Conservation (phyloP, 1,140 invertebrate genomes). For the Catajapyx aquilonaris region DNA sequence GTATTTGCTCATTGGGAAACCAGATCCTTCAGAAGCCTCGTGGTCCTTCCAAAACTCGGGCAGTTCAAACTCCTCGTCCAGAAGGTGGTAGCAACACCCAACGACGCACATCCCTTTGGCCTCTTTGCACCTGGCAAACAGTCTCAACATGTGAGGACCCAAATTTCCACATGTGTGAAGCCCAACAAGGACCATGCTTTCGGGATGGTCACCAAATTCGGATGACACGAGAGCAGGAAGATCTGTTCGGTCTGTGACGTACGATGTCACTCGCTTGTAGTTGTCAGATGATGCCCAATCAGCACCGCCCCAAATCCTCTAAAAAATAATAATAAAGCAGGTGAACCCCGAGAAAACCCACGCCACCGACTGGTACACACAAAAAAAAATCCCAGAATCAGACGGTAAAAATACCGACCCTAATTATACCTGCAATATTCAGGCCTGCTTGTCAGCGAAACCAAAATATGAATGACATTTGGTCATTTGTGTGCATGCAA, state of each 20-base stretch:
- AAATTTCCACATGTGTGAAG: constrained; percentile 80
- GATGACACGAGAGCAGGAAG: not conserved
- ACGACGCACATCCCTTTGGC: constrained; percentile 49
- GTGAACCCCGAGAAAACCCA: too few relatives aligned
- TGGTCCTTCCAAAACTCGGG: constrained; percentile 12
- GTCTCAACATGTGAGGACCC: constrained; percentile 43
- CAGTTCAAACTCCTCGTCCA: constrained; percentile 37
- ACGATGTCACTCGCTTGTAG: not conserved
- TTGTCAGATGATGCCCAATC: not conserved
- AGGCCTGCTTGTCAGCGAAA: too few relatives aligned
- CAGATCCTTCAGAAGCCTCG: constrained; percentile 12
- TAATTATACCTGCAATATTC: too few relatives aligned
- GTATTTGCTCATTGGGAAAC: constrained; percentile 45
- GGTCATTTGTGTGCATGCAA: too few relatives aligned
- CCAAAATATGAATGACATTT: too few relatives aligned
- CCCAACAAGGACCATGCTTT: constrained; percentile 37
- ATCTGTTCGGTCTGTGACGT: not conserved
- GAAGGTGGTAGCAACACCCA: constrained; percentile 75
- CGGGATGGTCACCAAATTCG: not conserved
- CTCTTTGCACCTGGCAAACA: constrained; percentile 33
- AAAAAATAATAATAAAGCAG: not conserved
- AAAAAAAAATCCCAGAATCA: too few relatives aligned
- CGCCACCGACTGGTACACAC: too few relatives aligned
- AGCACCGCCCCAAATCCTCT: too few relatives aligned
- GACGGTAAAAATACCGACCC: too few relatives aligned